Evolutionary conservation across 1,140 invertebrate species (phyloP).

Genomic region (Drosophila neocordata): DNA sequence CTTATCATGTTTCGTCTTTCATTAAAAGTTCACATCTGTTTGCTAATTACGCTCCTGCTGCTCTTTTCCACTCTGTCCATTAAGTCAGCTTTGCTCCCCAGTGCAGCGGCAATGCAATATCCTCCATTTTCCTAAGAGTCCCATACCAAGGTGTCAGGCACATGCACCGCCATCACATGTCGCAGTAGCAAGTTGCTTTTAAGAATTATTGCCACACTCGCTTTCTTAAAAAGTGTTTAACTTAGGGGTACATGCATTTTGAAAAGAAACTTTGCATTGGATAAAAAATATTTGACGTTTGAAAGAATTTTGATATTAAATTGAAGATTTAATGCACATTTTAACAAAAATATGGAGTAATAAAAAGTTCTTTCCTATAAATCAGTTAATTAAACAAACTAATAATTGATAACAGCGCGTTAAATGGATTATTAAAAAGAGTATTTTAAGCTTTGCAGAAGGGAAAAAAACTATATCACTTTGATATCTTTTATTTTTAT

Average conservation of each 20-base stretch:
- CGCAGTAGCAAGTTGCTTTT: neutral
- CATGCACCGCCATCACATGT: neutral
- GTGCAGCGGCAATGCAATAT: slow-evolving; percentile 16
- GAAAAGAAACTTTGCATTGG: neutral
- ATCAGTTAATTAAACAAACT: too few species aligned
- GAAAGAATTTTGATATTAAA: too few species aligned
- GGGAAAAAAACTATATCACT: too few species aligned
- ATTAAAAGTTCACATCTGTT: slow-evolving; percentile 54
- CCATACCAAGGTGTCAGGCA: slow-evolving; percentile 1
- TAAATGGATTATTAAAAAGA: too few species aligned
- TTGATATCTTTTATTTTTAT: too few species aligned
- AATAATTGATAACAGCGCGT: too few species aligned
- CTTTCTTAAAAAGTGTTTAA: neutral
- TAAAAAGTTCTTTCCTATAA: too few species aligned
- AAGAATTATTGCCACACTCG: slow-evolving; percentile 2
- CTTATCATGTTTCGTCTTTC: slow-evolving; percentile 25
- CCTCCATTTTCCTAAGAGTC: neutral
- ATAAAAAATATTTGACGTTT: too few species aligned
- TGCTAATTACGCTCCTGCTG: slow-evolving; percentile 37
- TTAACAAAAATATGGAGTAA: too few species aligned
- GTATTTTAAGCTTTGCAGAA: too few species aligned
- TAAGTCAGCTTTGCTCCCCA: slow-evolving; percentile 31
- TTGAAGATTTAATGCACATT: too few species aligned
- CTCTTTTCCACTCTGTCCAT: slow-evolving; percentile 15
- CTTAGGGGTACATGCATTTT: neutral